Evolutionary conservation across 1,140 invertebrate genomes (phyloP).

Genomic region (Bilobella aurantiaca): DNA sequence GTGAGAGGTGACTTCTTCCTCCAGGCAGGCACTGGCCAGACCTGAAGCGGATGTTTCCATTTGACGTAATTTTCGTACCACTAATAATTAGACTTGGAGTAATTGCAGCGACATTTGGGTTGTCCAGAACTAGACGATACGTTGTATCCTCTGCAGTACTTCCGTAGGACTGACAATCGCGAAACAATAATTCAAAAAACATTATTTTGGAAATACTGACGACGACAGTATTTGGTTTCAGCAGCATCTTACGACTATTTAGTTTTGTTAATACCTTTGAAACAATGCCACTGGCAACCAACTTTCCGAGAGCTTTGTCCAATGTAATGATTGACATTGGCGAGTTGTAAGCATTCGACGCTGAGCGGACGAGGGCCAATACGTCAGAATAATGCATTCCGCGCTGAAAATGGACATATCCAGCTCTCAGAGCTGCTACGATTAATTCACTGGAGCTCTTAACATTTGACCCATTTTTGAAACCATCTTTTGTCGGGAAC

Average conservation of each 20-base stretch:
- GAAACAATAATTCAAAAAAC: not conserved
- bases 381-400: not conserved
- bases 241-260: too few relatives aligned
- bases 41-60: not conserved
- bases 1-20: not conserved
- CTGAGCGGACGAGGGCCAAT: not conserved
- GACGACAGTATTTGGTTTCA: not conserved
- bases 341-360: not conserved
- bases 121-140: not conserved
- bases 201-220: not conserved
- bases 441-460: not conserved
- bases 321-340: not conserved
- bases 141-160: not conserved
- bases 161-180: not conserved
- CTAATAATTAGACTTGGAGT: not conserved
- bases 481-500: not conserved
- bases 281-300: not conserved
- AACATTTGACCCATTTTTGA: not conserved
- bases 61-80: not conserved
- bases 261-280: too few relatives aligned
- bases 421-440: not conserved
- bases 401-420: not conserved
- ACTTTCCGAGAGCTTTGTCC: not conserved
- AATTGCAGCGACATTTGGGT: not conserved
- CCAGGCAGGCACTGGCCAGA: not conserved